Evolutionary conservation across 2,888 invertebrate genomes (phyloP), one percentile per base, ranked within the genome.

Genomic region (Stratiomys singularior): DNA sequence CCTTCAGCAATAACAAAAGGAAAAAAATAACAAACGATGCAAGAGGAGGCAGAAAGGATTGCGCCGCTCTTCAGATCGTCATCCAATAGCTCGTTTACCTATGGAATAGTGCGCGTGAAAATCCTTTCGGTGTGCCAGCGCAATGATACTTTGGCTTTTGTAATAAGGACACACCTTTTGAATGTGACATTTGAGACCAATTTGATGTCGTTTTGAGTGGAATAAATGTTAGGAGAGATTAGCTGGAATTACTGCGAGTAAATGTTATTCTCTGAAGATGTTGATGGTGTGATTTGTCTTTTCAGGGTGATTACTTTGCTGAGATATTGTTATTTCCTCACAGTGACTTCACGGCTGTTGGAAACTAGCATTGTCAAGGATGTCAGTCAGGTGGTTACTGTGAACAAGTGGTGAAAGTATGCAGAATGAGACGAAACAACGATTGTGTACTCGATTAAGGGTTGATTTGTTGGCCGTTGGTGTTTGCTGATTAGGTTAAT

Each of bases 141-240:
- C 27, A 23, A 60, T 60, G 60, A 60, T 60, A 18, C 69, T 77
- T 27, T 72, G 74, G 72, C 67, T 76, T 66, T 77, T 77, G 67
- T 77, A 67, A 77, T 78, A 79, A 77, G 71, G 67, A 77, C 60
- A 77, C 78, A 77, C 74, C 74, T 72, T 74, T 77, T 79, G 74
- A 77, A 79, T 79, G 77, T 67, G 79, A 79, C 77, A 67, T 79
- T 72, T 67, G 79, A 79, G 79, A 79, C 79, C 74, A 67, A 77
- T 77, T 78, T 78, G 77, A 78, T 77, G 77, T 77, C 78, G 77
- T 66, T 78, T 66, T 63, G 72, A 77, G 78, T 77, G 60, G 74
- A 74, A 74, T 60, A 74, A 74, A 60, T 74, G 74, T 74, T 58
- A 21, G 44, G 58, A 37, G 21, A 74, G 74, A 74, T 74, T 74